These are phyloP conservation scores for Beaufortia kweichowensis DNA, from an alignment of 2,113 vertebrate species.

Conservation along the genomic window DNA sequence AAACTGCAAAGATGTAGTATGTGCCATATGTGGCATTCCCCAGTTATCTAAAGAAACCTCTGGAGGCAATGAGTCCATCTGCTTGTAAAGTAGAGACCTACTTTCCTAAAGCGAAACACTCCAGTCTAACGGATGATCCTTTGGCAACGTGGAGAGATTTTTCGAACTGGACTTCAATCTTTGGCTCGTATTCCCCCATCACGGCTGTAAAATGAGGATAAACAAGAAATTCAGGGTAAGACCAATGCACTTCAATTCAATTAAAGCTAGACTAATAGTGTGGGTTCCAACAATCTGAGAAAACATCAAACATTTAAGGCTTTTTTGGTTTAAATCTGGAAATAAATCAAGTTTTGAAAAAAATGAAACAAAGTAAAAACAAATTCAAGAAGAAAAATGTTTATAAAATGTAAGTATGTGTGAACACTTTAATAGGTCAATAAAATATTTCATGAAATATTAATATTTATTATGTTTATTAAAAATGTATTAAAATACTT, in stretches of 20 bases:
- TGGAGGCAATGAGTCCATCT: constrained; percentile 47
- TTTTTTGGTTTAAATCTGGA: too few relatives aligned
- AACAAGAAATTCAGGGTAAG: constrained; percentile 45
- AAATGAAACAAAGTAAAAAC: too few relatives aligned
- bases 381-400: too few relatives aligned
- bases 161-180: constrained; percentile 87
- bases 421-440: too few relatives aligned
- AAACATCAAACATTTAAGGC: too few relatives aligned
- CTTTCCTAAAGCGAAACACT: constrained; percentile 93
- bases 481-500: too few relatives aligned
- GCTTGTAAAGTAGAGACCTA: constrained; percentile 72
- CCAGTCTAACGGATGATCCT: constrained; percentile 84
- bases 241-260: constrained; percentile 1
- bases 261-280: background rate
- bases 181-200: constrained; percentile 92
- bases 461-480: too few relatives aligned
- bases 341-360: too few relatives aligned
- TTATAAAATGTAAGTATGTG: too few relatives aligned
- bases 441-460: too few relatives aligned
- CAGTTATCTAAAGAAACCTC: constrained; percentile 21
- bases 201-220: constrained; percentile 72
- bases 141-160: constrained; percentile 75
- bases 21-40: constrained; percentile 42
- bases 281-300: background rate
- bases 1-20: constrained; percentile 46